Conservation (phyloP, 2,888 invertebrate species). For the Calephelis perditalis region DNA sequence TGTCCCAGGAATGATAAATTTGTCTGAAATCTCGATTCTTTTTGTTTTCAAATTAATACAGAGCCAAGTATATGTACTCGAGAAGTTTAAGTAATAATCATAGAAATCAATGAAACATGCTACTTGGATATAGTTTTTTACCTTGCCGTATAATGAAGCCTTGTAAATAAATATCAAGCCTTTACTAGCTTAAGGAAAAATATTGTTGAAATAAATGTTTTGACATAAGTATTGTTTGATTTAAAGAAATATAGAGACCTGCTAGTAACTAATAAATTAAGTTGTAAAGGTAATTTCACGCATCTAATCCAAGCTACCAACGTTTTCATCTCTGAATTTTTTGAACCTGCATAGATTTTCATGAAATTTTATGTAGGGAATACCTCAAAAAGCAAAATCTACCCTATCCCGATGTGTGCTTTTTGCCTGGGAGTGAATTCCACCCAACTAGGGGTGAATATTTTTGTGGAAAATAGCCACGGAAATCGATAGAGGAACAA, state of each 20-base stretch:
- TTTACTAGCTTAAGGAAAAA: constrained; percentile 68
- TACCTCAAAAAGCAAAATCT: too few relatives aligned
- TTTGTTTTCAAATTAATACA: constrained; percentile 27
- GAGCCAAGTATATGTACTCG: constrained; percentile 52
- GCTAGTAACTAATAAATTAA: not conserved
- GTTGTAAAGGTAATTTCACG: too few relatives aligned
- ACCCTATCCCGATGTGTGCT: too few relatives aligned
- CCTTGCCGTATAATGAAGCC: constrained; percentile 75
- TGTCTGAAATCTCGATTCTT: not conserved
- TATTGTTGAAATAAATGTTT: constrained; percentile 72
- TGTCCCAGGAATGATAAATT: not conserved
- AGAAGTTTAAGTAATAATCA: constrained; percentile 55
- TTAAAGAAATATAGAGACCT: constrained; percentile 26
- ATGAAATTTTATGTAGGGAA: too few relatives aligned
- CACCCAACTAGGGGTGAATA: too few relatives aligned
- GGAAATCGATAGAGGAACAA: too few relatives aligned
- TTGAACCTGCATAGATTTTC: too few relatives aligned
- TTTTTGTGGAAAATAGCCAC: too few relatives aligned
- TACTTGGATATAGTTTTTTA: constrained; percentile 69
- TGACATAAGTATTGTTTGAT: constrained; percentile 61
- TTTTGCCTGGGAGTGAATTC: too few relatives aligned
- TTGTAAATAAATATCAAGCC: constrained; percentile 76
- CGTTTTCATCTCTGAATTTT: too few relatives aligned
- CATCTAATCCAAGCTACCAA: too few relatives aligned
- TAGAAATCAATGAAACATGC: constrained; percentile 53